Conservation (phyloP, 1,140 invertebrate species). For the Nixonia krombeini region DNA sequence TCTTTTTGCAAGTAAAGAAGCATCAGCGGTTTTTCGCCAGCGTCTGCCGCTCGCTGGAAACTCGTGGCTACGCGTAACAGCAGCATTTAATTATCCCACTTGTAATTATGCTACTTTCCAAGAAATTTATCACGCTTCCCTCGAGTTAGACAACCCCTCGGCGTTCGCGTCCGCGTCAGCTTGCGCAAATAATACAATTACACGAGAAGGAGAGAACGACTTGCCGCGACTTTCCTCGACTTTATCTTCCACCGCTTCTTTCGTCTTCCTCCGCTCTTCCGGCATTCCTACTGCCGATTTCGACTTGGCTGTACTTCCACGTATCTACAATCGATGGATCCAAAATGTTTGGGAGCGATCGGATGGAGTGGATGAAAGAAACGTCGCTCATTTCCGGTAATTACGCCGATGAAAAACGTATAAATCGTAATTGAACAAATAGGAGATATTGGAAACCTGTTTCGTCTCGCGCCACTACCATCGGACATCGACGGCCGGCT, state of each 20-base stretch:
- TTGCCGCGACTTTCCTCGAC: slow-evolving; percentile 1
- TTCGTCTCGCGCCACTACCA: too few relatives aligned
- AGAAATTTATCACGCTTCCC: slow-evolving; percentile 47
- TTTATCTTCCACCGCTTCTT: slow-evolving; percentile 21
- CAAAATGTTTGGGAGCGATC: too few relatives aligned
- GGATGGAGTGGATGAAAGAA: too few relatives aligned
- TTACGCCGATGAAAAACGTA: too few relatives aligned
- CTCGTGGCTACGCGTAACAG: slow-evolving; percentile 32
- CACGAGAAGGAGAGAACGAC: slow-evolving; percentile 25
- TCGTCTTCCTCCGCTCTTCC: slow-evolving; percentile 19
- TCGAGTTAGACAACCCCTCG: slow-evolving; percentile 35
- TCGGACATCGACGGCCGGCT: too few relatives aligned
- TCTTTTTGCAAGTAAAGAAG: too few relatives aligned
- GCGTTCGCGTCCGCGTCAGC: slow-evolving; percentile 47
- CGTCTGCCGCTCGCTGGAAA: slow-evolving; percentile 27
- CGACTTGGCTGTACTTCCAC: too few relatives aligned
- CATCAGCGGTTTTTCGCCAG: slow-evolving; percentile 1
- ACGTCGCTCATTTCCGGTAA: too few relatives aligned
- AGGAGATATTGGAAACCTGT: background rate
- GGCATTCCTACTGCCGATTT: too few relatives aligned
- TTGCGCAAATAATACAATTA: slow-evolving; percentile 53
- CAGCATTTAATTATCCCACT: slow-evolving; percentile 43
- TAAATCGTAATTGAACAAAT: background rate
- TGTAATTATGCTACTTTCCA: slow-evolving; percentile 47
- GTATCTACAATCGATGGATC: too few relatives aligned